These are phyloP conservation scores for Lacerta bilineata DNA, from an alignment of 2,797 vertebrate species.

Conservation along the genomic window DNA sequence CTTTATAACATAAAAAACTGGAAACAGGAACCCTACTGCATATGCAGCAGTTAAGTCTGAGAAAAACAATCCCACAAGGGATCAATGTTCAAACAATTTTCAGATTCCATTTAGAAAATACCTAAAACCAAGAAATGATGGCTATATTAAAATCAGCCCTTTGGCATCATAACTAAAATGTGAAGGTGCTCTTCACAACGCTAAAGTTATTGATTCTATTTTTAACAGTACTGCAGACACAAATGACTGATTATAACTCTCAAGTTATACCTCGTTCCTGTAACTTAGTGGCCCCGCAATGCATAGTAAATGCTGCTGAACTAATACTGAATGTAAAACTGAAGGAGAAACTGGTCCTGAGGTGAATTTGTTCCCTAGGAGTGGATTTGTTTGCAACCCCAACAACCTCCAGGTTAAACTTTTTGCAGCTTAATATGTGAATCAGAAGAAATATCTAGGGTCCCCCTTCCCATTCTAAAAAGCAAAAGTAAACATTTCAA, in stretches of 20 bases:
- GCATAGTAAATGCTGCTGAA: slow-evolving; percentile 46
- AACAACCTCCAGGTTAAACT: slow-evolving; percentile 36
- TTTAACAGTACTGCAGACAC: slow-evolving; percentile 44
- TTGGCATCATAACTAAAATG: slow-evolving; percentile 58
- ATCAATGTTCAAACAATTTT: slow-evolving; percentile 52
- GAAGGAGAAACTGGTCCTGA: slow-evolving; percentile 54
- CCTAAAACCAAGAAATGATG: neutral
- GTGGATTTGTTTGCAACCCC: slow-evolving; percentile 53
- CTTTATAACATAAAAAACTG: slow-evolving; percentile 44
- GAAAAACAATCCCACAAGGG: slow-evolving; percentile 51
- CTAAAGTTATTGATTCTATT: slow-evolving; percentile 59
- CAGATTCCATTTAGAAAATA: slow-evolving; percentile 46
- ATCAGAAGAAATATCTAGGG: slow-evolving; percentile 7
- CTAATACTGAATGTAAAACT: slow-evolving; percentile 39
- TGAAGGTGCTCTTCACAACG: slow-evolving; percentile 54
- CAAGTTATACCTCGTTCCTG: slow-evolving; percentile 40
- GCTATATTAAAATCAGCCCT: slow-evolving; percentile 43
- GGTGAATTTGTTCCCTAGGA: slow-evolving; percentile 51
- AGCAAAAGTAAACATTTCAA: slow-evolving; percentile 48
- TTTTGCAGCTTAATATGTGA: slow-evolving; percentile 32
- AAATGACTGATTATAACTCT: slow-evolving; percentile 58
- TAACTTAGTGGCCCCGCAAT: slow-evolving; percentile 47
- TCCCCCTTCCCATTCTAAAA: neutral
- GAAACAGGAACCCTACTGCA: slow-evolving; percentile 43
- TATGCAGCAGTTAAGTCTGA: neutral